phyloP scores from a whole-genome alignment of 2,797 vertebrate genomes.

The Poeciliopsis paucimaculata region DNA sequence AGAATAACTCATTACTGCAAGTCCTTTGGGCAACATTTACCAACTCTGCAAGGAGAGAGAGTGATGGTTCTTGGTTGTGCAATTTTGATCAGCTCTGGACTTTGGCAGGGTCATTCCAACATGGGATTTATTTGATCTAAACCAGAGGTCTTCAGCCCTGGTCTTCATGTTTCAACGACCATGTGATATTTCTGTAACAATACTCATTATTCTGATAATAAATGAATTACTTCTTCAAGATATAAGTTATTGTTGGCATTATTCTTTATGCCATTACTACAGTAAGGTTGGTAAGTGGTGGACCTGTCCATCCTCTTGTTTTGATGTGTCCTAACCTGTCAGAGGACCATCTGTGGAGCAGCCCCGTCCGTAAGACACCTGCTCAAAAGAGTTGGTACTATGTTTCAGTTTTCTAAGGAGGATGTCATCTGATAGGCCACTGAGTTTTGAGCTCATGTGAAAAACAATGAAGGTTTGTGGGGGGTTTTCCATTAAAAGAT shows the following conservation, averaged over 20 bases:
- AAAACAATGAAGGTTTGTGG: slow-evolving; percentile 54
- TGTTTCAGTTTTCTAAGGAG: slow-evolving; percentile 61
- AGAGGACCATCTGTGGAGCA: slow-evolving; percentile 65
- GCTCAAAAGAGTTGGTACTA: slow-evolving; percentile 49
- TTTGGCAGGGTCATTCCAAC: not conserved
- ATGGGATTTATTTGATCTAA: not conserved
- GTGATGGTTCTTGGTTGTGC: not conserved
- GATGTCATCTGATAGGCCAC: slow-evolving; percentile 67
- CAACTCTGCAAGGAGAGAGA: not conserved
- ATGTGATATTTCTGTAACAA: not conserved
- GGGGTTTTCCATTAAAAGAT: slow-evolving; percentile 37
- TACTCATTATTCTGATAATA: not conserved
- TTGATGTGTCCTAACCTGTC: slow-evolving; percentile 6
- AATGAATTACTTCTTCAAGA: not conserved
- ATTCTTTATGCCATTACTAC: not conserved
- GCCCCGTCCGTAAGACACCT: slow-evolving; percentile 64
- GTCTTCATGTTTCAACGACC: not conserved
- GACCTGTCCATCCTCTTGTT: not conserved
- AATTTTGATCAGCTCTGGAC: not conserved
- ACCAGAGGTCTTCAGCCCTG: not conserved
- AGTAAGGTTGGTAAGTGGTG: not conserved
- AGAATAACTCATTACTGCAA: not conserved
- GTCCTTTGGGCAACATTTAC: not conserved
- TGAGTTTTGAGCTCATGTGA: slow-evolving; percentile 35
- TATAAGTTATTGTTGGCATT: not conserved